Evolutionary conservation across 2,797 vertebrate species (phyloP), one percentile per base, ranked within the genome.

Genomic region (Champsocephalus gunnari): DNA sequence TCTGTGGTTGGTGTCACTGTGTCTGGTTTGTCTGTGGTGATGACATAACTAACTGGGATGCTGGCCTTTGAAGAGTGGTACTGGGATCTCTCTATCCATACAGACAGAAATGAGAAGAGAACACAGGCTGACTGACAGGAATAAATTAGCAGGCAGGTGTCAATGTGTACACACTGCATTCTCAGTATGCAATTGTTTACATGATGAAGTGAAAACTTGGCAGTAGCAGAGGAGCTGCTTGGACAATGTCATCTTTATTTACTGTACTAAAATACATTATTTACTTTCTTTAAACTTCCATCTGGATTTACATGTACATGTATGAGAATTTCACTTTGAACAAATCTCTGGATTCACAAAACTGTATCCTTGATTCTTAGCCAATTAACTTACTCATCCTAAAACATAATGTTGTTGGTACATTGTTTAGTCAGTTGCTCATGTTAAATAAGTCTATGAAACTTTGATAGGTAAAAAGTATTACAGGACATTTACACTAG

Each of bases 1-100:
- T 66, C 66, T 79, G 74, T 75, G 78, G 78, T 78, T 75, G 57
- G 13, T 41, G 67, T 61, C 12, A 77, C 74, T 43, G 55, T 69
- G 57, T 61, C 69, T 24, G 56, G 64, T 76, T 77, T 71, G 74
- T 63, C 32, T 82, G 73, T 66, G 21, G 41, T 58, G n/a, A 45
- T 74, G 79, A 82, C 66, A 65, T 71, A 63, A 60, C 58, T 19
- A 51, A 61, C 54, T 76, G 16, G 55, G 54, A 28, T 48, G 63
- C 69, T 70, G n/a, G 64, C 5, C 62, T 70, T 41, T 58, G 53
- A 78, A 55, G 57, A 75, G 70, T 75, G 77, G 67, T 66, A 81
- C 82, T 62, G 38, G 66, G 50, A 49, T 63, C 54, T 54, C 45
- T 70, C 56, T 56, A 28, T 21, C 16, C 73, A 50, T 14, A 59